Conservation (phyloP, 2,888 invertebrate species). For the Leptogaster cylindrica region DNA sequence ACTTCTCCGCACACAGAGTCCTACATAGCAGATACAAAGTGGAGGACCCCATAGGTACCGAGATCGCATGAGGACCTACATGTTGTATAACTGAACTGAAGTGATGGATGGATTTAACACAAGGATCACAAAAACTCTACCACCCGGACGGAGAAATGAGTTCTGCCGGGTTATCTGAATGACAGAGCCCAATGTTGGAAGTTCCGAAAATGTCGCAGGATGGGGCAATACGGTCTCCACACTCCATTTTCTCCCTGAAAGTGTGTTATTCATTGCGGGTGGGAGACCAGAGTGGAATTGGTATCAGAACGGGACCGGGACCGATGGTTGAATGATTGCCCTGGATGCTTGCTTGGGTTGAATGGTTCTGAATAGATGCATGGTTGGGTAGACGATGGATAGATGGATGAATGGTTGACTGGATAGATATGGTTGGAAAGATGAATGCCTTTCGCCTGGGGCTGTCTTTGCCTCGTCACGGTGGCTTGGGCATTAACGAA, state of each 20-base stretch:
- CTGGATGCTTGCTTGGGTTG: slow-evolving; percentile 46
- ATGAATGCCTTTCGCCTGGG: slow-evolving; percentile 44
- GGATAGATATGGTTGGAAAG: slow-evolving; percentile 42
- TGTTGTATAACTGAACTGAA: slow-evolving; percentile 39
- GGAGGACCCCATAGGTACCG: slow-evolving; percentile 25
- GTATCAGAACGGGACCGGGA: too few relatives aligned
- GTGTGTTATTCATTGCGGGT: slow-evolving; percentile 44
- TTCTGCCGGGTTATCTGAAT: slow-evolving; percentile 38
- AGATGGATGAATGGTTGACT: slow-evolving; percentile 41
- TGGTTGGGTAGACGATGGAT: slow-evolving; percentile 46
- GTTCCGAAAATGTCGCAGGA: not conserved
- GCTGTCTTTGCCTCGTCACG: slow-evolving; percentile 38
- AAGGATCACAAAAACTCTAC: slow-evolving; percentile 34
- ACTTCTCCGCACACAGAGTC: slow-evolving; percentile 16
- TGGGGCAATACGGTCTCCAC: slow-evolving; percentile 3
- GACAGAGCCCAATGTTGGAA: slow-evolving; percentile 17
- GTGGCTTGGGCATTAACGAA: slow-evolving; percentile 39
- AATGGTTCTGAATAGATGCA: slow-evolving; percentile 46
- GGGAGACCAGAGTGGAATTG: slow-evolving; percentile 11
- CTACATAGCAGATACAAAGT: slow-evolving; percentile 35
- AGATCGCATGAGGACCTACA: slow-evolving; percentile 38
- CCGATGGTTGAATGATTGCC: slow-evolving; percentile 47
- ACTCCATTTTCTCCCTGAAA: not conserved
- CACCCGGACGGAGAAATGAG: slow-evolving; percentile 11
- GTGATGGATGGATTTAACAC: slow-evolving; percentile 46